A percentile compares a stretch with the other conserved stretches of the same genome.
phyloP scores from a whole-genome alignment of 2,113 vertebrate species.

The Glareola pratincola region DNA sequence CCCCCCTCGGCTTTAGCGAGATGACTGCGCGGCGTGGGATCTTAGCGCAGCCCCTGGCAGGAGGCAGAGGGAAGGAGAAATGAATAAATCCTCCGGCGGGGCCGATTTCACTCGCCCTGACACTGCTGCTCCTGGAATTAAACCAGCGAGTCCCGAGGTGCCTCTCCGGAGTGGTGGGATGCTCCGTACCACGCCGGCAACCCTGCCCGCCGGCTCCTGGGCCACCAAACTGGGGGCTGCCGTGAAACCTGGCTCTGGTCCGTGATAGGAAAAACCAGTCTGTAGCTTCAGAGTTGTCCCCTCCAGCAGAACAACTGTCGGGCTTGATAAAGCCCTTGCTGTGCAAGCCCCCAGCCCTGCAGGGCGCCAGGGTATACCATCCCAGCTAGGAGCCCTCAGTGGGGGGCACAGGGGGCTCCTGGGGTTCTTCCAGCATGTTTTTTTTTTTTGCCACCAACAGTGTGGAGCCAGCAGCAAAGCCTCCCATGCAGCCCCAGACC shows the following conservation, averaged over 20 bases:
- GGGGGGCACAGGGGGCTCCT: not conserved
- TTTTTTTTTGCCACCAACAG: not conserved
- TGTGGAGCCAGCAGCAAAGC: not conserved
- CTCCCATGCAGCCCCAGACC: not conserved
- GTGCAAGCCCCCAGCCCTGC: not conserved
- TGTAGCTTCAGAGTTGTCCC: fast-evolving
- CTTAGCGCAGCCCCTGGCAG: slow-evolving; percentile 61
- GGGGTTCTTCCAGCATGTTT: not conserved
- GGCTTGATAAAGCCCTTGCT: not conserved
- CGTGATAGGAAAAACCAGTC: not conserved
- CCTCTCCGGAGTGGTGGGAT: not conserved
- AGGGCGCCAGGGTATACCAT: not conserved
- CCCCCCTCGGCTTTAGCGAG: slow-evolving; percentile 51
- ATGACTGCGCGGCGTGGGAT: slow-evolving; percentile 36
- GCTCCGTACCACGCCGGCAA: not conserved
- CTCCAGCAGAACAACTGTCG: not conserved
- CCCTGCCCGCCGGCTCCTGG: not conserved
- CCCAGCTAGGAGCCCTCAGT: not conserved
- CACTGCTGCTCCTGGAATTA: slow-evolving; percentile 47
- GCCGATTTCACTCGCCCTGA: slow-evolving; percentile 39
- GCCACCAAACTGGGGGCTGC: not conserved
- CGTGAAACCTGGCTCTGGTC: not conserved
- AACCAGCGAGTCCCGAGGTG: not conserved
- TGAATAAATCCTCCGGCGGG: slow-evolving; percentile 67
- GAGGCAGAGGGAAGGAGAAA: slow-evolving; percentile 64